Conservation (phyloP, 2,113 vertebrate genomes). For the Stomatorhinus ivindoensis region DNA sequence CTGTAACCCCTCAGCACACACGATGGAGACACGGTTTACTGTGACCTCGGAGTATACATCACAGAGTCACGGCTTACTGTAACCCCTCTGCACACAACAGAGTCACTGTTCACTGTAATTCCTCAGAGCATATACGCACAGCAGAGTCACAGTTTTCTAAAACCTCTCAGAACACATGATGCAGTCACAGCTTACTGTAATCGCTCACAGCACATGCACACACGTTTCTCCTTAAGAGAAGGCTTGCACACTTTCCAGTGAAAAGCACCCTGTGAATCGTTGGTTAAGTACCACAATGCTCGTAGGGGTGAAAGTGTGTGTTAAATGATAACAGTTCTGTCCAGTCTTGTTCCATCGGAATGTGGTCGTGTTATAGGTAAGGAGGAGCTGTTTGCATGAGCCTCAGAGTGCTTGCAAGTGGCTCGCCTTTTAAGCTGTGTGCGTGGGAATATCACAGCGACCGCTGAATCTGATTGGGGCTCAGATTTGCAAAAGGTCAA, state of each 20-base stretch:
- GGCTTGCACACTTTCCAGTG: slow-evolving; percentile 10
- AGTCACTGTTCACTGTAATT: neutral
- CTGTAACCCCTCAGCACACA: neutral
- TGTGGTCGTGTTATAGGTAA: slow-evolving; percentile 26
- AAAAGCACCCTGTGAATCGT: slow-evolving; percentile 34
- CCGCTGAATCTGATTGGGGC: slow-evolving; percentile 69
- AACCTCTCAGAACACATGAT: neutral
- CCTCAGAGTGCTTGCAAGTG: slow-evolving; percentile 43
- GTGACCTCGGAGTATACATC: neutral
- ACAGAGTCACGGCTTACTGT: neutral
- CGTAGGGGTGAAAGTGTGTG: slow-evolving; percentile 37
- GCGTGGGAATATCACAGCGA: slow-evolving; percentile 73
- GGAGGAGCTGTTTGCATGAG: slow-evolving; percentile 32
- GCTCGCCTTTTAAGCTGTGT: slow-evolving; percentile 61
- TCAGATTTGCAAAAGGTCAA: slow-evolving; percentile 84
- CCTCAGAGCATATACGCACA: neutral
- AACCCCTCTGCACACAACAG: neutral
- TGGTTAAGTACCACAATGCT: slow-evolving; percentile 36
- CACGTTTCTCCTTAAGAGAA: neutral
- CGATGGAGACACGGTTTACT: neutral
- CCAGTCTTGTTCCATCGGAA: slow-evolving; percentile 53
- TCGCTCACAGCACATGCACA: neutral
- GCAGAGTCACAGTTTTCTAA: neutral
- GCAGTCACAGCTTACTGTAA: neutral
- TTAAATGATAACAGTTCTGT: slow-evolving; percentile 42